These are phyloP conservation scores for Ligdia adustata DNA, from an alignment of 2,888 invertebrate species.

Conservation along the genomic window DNA sequence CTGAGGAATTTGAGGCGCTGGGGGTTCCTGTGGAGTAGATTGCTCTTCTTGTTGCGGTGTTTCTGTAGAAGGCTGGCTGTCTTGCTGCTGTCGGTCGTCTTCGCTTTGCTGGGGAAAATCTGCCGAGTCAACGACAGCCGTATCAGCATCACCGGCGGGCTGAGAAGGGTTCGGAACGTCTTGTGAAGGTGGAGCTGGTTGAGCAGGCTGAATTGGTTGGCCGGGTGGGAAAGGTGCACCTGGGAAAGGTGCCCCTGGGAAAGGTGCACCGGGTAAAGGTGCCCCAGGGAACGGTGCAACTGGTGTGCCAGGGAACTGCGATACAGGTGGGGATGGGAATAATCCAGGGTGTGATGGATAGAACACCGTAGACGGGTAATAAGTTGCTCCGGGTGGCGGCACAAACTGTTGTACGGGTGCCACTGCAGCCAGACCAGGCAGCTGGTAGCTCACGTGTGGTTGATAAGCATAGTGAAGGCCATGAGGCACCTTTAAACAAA, in stretches of 20 bases:
- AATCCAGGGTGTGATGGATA: constrained; percentile 49
- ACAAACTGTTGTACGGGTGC: constrained; percentile 56
- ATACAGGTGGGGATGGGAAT: constrained; percentile 41
- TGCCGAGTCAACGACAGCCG: constrained; percentile 71
- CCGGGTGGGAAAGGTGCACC: not conserved
- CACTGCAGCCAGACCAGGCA: constrained; percentile 52
- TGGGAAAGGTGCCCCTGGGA: not conserved
- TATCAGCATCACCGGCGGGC: constrained; percentile 61
- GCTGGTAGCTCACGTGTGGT: constrained; percentile 59
- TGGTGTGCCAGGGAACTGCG: constrained; percentile 38
- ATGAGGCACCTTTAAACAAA: constrained; percentile 57
- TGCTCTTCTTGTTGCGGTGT: constrained; percentile 39
- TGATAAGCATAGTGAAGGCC: constrained; percentile 50
- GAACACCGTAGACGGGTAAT: constrained; percentile 53
- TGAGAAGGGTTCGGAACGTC: constrained; percentile 42
- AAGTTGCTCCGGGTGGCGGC: constrained; percentile 52
- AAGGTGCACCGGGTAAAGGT: constrained; percentile 22
- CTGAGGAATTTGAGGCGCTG: constrained; percentile 32
- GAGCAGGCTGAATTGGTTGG: not conserved
- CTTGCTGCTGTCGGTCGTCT: constrained; percentile 32
- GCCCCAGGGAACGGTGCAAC: constrained; percentile 16
- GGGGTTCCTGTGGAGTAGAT: constrained; percentile 38
- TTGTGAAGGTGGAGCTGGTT: constrained; percentile 26
- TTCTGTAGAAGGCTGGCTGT: constrained; percentile 36
- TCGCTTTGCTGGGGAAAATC: constrained; percentile 44